These are phyloP conservation scores for Gallinago stenura DNA, from an alignment of 2,797 vertebrate species.

Conservation along the genomic window DNA sequence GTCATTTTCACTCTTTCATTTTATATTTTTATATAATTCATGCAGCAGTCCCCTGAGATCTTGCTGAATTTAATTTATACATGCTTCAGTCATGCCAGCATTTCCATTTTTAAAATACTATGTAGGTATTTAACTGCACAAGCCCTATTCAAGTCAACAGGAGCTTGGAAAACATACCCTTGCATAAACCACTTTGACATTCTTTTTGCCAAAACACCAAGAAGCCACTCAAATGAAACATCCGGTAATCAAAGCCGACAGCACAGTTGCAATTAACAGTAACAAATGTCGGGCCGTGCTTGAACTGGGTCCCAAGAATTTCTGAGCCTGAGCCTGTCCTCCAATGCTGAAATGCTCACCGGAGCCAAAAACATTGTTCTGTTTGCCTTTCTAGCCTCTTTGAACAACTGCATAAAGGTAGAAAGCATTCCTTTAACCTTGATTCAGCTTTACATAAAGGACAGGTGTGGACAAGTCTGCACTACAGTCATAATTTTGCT, in stretches of 20 bases:
- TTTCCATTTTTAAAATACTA: conserved; percentile 8
- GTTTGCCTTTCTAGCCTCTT: conserved; percentile 30
- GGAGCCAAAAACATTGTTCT: conserved; percentile 37
- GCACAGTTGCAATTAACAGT: conserved; percentile 49
- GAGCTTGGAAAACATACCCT: conserved; percentile 27
- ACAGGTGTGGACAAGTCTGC: conserved; percentile 53
- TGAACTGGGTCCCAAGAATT: conserved; percentile 63
- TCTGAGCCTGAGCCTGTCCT: conserved; percentile 52
- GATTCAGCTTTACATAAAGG: conserved; percentile 27
- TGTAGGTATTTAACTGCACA: conserved; percentile 38
- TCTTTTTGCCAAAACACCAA: conserved; percentile 62
- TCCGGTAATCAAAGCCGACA: conserved; percentile 54
- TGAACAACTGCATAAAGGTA: neutral
- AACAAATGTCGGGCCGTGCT: conserved; percentile 32
- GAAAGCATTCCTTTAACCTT: conserved; percentile 59
- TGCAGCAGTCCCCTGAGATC: conserved; percentile 30
- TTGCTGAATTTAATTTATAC: conserved; percentile 64
- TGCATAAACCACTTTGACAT: conserved; percentile 35
- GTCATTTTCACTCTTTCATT: conserved; percentile 9
- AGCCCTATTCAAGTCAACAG: conserved; percentile 57
- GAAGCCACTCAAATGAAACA: conserved; percentile 56
- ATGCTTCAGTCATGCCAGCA: conserved; percentile 7
- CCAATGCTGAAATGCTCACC: conserved; percentile 1
- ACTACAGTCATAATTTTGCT: conserved; percentile 33
- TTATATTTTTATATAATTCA: neutral